phyloP scores from a whole-genome alignment of 2,113 vertebrate genomes.

The Protobothrops flavoviridis region DNA sequence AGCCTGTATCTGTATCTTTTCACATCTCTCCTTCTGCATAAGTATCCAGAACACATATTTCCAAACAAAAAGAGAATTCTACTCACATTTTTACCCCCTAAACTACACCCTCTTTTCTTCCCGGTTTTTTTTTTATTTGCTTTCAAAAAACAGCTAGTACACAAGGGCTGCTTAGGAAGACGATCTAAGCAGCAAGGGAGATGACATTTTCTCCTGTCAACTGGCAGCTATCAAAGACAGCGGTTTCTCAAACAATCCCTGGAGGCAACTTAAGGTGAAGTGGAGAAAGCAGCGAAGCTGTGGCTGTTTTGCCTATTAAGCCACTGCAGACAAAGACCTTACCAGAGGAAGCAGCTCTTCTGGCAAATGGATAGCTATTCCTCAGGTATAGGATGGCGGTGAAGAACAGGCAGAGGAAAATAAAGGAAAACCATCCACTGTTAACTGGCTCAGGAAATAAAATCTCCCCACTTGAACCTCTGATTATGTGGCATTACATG shows the following conservation, averaged over 20 bases:
- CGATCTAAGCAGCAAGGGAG: not conserved
- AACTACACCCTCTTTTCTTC: not conserved
- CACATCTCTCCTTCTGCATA: not conserved
- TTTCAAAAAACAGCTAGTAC: not conserved
- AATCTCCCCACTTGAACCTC: not conserved
- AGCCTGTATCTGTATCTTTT: not conserved
- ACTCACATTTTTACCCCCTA: not conserved
- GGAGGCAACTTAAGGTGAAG: not conserved
- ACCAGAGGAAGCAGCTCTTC: not conserved
- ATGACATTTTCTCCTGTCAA: too few species aligned
- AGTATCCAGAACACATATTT: not conserved
- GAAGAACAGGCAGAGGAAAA: not conserved
- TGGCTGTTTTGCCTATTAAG: too few species aligned
- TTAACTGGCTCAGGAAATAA: not conserved
- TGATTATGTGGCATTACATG: not conserved
- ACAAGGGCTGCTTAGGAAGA: not conserved
- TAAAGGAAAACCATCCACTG: not conserved
- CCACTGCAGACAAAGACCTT: not conserved
- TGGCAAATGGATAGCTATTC: not conserved
- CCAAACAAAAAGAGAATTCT: not conserved
- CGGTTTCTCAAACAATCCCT: not conserved
- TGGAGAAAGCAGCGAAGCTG: not conserved
- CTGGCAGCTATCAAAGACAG: not conserved
- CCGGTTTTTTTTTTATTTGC: not conserved
- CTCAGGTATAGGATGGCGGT: not conserved